Evolutionary conservation across 2,797 vertebrate genomes (phyloP).

Genomic region (Anas georgica): DNA sequence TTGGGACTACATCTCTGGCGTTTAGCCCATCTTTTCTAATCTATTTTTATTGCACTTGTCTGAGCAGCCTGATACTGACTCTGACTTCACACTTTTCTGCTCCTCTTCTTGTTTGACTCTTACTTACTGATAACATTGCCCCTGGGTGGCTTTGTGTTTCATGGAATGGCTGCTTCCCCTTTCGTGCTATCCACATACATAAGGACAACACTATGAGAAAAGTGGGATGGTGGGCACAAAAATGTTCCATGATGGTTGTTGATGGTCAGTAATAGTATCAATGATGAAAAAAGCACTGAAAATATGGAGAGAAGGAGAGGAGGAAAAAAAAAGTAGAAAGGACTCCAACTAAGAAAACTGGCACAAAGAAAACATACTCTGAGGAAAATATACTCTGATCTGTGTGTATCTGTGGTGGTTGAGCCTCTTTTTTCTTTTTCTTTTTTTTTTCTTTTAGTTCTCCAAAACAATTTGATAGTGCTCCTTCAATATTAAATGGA

Average conservation of each 20-base stretch:
- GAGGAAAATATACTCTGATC: neutral
- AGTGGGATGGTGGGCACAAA: neutral
- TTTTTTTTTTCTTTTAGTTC: neutral
- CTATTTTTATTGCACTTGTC: neutral
- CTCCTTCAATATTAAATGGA: neutral
- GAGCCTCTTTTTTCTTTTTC: neutral
- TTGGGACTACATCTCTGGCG: neutral
- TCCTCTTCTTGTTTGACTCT: neutral
- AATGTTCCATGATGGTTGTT: neutral
- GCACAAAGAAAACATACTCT: neutral
- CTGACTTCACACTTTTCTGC: neutral
- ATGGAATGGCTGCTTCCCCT: neutral
- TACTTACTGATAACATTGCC: neutral
- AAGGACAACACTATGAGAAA: neutral
- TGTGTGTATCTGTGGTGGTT: neutral
- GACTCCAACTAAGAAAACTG: neutral
- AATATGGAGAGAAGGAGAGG: neutral
- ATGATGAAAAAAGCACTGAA: too few species aligned
- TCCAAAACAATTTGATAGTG: neutral
- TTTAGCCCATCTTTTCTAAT: neutral
- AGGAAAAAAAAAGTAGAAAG: too few species aligned
- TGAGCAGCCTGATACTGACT: neutral
- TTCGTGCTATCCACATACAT: neutral
- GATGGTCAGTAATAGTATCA: neutral
- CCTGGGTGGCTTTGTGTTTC: neutral